Evolutionary conservation across 2,113 vertebrate genomes (phyloP).

Genomic region (Oncorhynchus kisutch): DNA sequence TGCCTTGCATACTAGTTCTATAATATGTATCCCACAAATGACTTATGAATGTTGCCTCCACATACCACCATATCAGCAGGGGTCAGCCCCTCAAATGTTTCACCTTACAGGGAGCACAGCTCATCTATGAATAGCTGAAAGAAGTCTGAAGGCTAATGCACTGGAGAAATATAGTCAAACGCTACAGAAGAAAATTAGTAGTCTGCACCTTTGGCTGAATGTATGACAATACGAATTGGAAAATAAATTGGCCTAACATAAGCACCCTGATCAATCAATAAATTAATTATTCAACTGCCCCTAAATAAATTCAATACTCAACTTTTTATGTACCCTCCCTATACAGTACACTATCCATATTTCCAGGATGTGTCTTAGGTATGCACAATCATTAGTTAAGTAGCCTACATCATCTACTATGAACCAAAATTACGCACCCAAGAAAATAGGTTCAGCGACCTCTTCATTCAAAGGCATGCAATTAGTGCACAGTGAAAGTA

Average conservation of each 20-base stretch:
- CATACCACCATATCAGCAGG: constrained; percentile 20
- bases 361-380: no score
- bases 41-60: constrained; percentile 2
- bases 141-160: constrained; percentile 13
- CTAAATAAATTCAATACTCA: no score
- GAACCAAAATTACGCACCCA: background rate
- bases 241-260: background rate
- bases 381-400: no score
- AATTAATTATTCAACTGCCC: no score
- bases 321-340: no score
- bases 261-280: background rate
- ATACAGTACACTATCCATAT: no score
- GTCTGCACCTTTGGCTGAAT: background rate
- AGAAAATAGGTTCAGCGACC: constrained; percentile 37
- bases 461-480: constrained; percentile 32
- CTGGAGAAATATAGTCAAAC: constrained; percentile 16
- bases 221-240: background rate
- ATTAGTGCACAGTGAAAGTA: constrained; percentile 40
- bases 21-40: background rate
- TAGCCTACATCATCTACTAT: background rate
- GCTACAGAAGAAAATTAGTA: background rate
- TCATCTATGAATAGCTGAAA: constrained; percentile 56
- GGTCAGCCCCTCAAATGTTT: constrained; percentile 51
- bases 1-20: background rate
- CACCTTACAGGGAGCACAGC: constrained; percentile 44